Percentiles rank a stretch among this genome's conserved stretches.
Conservation (phyloP, 53 echinoderm and acorn worm species). For the Antedon mediterranea region DNA sequence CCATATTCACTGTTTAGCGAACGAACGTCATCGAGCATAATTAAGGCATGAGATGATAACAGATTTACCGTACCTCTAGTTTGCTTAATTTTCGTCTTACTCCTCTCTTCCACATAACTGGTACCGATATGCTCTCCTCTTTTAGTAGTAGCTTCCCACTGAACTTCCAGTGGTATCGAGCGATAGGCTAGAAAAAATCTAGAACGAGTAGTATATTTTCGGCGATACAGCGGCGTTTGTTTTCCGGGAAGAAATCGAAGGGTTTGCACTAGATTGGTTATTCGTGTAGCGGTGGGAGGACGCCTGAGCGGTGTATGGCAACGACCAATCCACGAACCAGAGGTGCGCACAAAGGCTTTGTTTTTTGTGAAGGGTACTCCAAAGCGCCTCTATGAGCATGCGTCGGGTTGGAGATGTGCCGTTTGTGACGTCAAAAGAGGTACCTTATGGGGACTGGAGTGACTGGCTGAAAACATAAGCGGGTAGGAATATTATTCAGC, state of each 20-base stretch:
- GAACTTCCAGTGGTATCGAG: not conserved
- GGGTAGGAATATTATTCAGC: not conserved
- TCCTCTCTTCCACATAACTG: constrained; percentile 69
- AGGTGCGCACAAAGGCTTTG: constrained; percentile 58
- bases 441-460: constrained; percentile 8
- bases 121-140: constrained; percentile 1
- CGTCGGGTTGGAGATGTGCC: constrained; percentile 62
- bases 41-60: not conserved
- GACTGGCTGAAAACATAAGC: not conserved
- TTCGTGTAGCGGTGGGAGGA: not conserved
- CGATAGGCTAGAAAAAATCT: not conserved
- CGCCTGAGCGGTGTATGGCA: constrained; percentile 7
- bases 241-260: not conserved
- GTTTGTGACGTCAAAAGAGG: constrained; percentile 44
- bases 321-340: constrained; percentile 6
- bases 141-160: not conserved
- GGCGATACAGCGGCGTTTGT: not conserved
- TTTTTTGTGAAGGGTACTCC: constrained; percentile 54
- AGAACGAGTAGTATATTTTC: not conserved
- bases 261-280: not conserved
- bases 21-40: not conserved
- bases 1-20: not conserved
- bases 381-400: constrained; percentile 63
- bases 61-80: constrained; percentile 24
- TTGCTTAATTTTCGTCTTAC: constrained; percentile 41